Conservation (phyloP, 2,797 vertebrate species). For the Bucorvus abyssinicus region DNA sequence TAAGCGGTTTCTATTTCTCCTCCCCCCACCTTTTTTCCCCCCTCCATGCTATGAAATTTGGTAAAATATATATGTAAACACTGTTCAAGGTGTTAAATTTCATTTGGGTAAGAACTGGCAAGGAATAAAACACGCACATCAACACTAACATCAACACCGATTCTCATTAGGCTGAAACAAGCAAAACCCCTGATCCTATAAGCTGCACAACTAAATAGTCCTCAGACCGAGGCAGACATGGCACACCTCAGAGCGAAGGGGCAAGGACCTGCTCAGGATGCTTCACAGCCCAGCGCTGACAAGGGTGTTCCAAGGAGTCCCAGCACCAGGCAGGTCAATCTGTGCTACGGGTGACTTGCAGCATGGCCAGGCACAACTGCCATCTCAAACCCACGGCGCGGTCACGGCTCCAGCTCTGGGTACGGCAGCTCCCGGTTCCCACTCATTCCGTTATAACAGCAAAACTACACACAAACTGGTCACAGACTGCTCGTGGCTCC, state of each 20-base stretch:
- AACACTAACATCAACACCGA: not conserved
- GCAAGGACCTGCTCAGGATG: not conserved
- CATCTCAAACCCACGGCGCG: not conserved
- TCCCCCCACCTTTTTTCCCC: accelerated
- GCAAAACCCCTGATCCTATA: not conserved
- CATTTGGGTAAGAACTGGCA: not conserved
- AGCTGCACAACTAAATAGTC: not conserved
- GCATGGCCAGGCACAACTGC: not conserved
- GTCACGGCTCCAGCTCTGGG: not conserved
- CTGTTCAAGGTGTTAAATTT: not conserved
- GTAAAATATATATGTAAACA: not conserved
- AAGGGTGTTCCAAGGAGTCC: not conserved
- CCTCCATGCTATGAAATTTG: not conserved
- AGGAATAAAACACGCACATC: not conserved
- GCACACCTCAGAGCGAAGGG: not conserved
- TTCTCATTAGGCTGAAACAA: not conserved
- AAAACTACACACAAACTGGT: not conserved
- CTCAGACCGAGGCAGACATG: not conserved
- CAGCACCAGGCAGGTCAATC: not conserved
- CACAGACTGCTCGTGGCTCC: not conserved
- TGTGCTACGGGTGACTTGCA: not conserved
- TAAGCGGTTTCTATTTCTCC: not conserved
- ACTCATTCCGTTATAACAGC: not conserved
- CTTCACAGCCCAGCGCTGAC: accelerated
- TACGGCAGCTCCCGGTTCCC: not conserved